Percentiles rank a stretch among this genome's conserved stretches.
Evolutionary conservation across 2,888 invertebrate species (phyloP).

Genomic region (Ichneumoninae sp.): DNA sequence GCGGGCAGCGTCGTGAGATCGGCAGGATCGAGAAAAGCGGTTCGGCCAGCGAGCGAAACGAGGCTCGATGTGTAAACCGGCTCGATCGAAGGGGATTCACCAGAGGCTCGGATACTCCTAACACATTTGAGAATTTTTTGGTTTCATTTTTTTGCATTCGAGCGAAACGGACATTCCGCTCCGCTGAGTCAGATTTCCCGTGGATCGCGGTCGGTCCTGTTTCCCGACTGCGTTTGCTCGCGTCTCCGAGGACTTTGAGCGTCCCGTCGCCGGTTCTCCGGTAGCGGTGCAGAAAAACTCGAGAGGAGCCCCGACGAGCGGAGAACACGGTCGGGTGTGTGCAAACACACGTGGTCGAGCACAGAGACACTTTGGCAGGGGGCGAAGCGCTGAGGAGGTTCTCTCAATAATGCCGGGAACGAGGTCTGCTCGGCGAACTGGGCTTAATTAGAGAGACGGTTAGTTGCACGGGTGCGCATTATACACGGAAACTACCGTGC

Average conservation of each 20-base stretch:
- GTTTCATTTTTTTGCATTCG: neutral
- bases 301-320: slow-evolving; percentile 13
- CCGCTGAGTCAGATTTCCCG: slow-evolving; percentile 1
- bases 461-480: slow-evolving; percentile 24
- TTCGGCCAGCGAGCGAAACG: slow-evolving; percentile 15
- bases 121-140: neutral
- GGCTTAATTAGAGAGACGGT: slow-evolving; percentile 64
- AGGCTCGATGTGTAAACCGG: slow-evolving; percentile 29
- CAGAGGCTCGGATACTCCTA: neutral
- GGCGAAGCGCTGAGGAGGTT: slow-evolving; percentile 12
- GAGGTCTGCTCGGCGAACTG: slow-evolving; percentile 37
- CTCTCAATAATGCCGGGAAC: slow-evolving; percentile 55
- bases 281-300: slow-evolving; percentile 30
- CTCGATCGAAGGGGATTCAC: slow-evolving; percentile 25
- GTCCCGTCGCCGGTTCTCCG: slow-evolving; percentile 9
- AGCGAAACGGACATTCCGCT: neutral
- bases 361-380: slow-evolving; percentile 27
- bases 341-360: slow-evolving; percentile 15
- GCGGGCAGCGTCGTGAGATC: slow-evolving; percentile 45
- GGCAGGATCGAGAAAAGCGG: slow-evolving; percentile 32
- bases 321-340: neutral
- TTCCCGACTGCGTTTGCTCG: slow-evolving; percentile 6
- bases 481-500: slow-evolving; percentile 19
- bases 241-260: slow-evolving; percentile 5
- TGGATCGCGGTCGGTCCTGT: slow-evolving; percentile 27